phyloP scores from a whole-genome alignment of 2,113 vertebrate genomes.

The Orthonyx spaldingii region DNA sequence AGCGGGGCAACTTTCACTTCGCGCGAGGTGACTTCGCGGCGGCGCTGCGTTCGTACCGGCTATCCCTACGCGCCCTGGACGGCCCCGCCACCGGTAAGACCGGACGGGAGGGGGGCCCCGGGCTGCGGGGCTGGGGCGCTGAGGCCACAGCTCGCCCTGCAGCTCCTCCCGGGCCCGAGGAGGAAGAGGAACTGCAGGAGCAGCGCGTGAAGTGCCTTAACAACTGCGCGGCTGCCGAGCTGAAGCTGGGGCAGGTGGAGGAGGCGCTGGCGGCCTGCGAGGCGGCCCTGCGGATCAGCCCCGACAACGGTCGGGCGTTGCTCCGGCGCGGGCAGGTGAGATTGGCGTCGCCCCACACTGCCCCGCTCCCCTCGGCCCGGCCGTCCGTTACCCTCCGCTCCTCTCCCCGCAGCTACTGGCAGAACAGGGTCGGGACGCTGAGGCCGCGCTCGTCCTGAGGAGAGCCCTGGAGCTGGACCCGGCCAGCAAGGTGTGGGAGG shows the following conservation, averaged over 20 bases:
- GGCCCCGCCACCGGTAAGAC: conserved; percentile 66
- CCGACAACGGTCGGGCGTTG: conserved; percentile 78
- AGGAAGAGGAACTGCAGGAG: conserved; percentile 77
- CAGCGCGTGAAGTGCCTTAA: conserved; percentile 85
- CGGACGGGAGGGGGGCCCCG: too few species aligned
- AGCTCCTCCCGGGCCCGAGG: background rate
- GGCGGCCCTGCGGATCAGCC: conserved; percentile 73
- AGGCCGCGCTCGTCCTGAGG: conserved; percentile 76
- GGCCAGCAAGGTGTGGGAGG: conserved; percentile 70
- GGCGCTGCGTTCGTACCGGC: conserved; percentile 77
- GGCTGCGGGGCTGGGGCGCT: background rate
- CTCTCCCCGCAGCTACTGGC: conserved; percentile 76
- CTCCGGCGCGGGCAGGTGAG: conserved; percentile 80
- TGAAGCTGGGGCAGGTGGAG: conserved; percentile 74
- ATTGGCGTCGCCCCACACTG: too few species aligned
- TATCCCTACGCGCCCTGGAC: conserved; percentile 77
- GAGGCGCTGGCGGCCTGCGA: conserved; percentile 76
- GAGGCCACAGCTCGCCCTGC: background rate
- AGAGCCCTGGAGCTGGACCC: conserved; percentile 85
- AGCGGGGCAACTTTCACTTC: conserved; percentile 84
- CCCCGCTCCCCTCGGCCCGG: background rate
- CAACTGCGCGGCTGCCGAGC: conserved; percentile 78
- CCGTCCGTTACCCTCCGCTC: background rate
- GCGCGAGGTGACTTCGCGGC: conserved; percentile 74
- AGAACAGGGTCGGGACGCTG: conserved; percentile 77